Conservation (phyloP, 2,888 invertebrate species). For the Trissolcus brochymenae region DNA sequence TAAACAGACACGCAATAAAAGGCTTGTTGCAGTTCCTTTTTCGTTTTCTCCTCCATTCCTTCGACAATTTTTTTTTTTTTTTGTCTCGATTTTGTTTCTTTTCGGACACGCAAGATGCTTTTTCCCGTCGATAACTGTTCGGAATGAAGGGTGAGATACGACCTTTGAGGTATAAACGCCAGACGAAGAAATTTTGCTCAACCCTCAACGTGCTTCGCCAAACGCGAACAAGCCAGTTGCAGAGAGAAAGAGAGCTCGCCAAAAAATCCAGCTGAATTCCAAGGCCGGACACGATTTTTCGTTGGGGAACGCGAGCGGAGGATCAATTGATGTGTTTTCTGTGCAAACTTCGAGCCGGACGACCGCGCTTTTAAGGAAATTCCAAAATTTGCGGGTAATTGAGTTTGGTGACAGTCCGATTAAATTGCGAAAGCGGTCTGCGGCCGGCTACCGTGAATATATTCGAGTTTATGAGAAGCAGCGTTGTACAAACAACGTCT, state of each 20-base stretch:
- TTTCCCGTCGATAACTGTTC: constrained; percentile 49
- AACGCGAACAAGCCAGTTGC: constrained; percentile 17
- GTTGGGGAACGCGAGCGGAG: neutral
- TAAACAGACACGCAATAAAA: constrained; percentile 54
- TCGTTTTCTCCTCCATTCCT: neutral
- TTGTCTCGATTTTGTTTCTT: constrained; percentile 30
- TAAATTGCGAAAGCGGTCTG: constrained; percentile 17
- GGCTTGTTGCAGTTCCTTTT: constrained; percentile 38
- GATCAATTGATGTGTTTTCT: constrained; percentile 35
- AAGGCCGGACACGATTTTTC: constrained; percentile 24
- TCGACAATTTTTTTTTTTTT: constrained; percentile 12
- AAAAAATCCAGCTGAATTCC: constrained; percentile 27
- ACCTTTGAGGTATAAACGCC: constrained; percentile 39
- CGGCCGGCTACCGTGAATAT: neutral
- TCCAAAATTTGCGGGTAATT: constrained; percentile 32
- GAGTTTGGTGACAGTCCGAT: constrained; percentile 28
- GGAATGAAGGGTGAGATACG: constrained; percentile 44
- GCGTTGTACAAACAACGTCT: no score
- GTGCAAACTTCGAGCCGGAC: constrained; percentile 17
- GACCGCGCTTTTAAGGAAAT: constrained; percentile 26
- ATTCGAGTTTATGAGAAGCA: no score
- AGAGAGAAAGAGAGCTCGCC: neutral
- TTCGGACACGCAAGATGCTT: constrained; percentile 44
- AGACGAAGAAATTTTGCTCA: constrained; percentile 34
- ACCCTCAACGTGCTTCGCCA: constrained; percentile 19